These are phyloP conservation scores for Thamnophis sirtalis DNA, from an alignment of 2,113 vertebrate species.

Conservation along the genomic window DNA sequence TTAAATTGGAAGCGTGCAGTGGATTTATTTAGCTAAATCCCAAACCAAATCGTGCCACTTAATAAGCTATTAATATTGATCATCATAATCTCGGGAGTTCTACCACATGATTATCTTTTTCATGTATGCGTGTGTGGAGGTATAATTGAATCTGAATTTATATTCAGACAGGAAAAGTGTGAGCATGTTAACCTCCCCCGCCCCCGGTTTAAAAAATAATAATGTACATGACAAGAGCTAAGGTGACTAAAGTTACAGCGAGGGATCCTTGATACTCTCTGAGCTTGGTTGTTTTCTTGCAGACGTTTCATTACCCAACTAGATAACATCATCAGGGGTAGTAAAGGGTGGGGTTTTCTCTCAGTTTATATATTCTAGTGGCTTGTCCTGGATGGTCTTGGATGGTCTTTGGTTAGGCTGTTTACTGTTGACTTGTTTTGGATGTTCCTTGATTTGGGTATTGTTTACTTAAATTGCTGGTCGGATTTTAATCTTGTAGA, in stretches of 20 bases:
- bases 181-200: neutral
- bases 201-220: neutral
- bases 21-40: neutral
- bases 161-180: neutral
- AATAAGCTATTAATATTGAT: neutral
- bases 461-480: too few relatives aligned
- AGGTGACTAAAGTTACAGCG: neutral
- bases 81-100: neutral
- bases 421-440: too few relatives aligned
- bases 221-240: neutral
- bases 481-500: too few relatives aligned
- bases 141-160: neutral
- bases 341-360: too few relatives aligned
- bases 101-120: neutral
- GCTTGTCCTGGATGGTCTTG: too few relatives aligned
- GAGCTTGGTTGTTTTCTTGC: too few relatives aligned
- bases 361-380: too few relatives aligned
- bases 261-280: too few relatives aligned
- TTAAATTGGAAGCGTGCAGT: neutral
- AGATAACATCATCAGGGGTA: too few relatives aligned
- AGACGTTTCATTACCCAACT: too few relatives aligned
- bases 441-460: too few relatives aligned
- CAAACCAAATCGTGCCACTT: neutral
- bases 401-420: too few relatives aligned
- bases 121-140: neutral